Percentiles rank a stretch among this genome's conserved stretches.
phyloP scores from a whole-genome alignment of 2,888 invertebrate genomes.

The Vesta saturnalis region DNA sequence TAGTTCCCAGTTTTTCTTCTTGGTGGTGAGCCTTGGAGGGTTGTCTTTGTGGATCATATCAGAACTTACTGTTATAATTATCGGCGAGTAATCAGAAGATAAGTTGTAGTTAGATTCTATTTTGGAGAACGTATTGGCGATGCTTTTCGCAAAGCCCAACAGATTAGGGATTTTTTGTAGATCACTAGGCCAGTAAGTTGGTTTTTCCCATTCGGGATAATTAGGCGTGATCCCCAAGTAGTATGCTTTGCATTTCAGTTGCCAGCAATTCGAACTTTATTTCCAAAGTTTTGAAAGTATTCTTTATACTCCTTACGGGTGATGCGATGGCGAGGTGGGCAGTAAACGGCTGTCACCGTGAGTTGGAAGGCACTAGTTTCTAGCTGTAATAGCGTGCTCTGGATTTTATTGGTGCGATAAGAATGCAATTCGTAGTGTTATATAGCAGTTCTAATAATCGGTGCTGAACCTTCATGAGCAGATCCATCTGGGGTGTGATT shows the following conservation, averaged over 20 bases:
- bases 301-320: constrained; percentile 10
- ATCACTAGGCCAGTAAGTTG: too few species aligned
- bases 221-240: too few species aligned
- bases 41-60: constrained; percentile 11
- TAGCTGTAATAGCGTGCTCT: too few species aligned
- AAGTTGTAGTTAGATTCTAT: constrained; percentile 10
- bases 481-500: too few species aligned
- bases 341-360: constrained; percentile 9
- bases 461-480: constrained; percentile 7
- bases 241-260: constrained; percentile 8
- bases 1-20: constrained; percentile 7
- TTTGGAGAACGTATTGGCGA: constrained; percentile 10
- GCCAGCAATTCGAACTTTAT: too few species aligned
- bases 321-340: background rate
- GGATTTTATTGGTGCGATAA: constrained; percentile 3
- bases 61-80: constrained; percentile 10
- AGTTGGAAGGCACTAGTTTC: background rate
- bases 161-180: too few species aligned
- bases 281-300: too few species aligned
- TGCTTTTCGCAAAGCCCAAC: constrained; percentile 11
- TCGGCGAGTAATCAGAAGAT: constrained; percentile 5
- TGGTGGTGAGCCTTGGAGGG: constrained; percentile 9
- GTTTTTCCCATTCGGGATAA: background rate
- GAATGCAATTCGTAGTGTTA: constrained; percentile 8
- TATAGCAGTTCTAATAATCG: constrained; percentile 15